Percentiles rank a stretch among this genome's conserved stretches.
Evolutionary conservation across 2,888 invertebrate genomes (phyloP).

Genomic region (Drosophila basisetae): DNA sequence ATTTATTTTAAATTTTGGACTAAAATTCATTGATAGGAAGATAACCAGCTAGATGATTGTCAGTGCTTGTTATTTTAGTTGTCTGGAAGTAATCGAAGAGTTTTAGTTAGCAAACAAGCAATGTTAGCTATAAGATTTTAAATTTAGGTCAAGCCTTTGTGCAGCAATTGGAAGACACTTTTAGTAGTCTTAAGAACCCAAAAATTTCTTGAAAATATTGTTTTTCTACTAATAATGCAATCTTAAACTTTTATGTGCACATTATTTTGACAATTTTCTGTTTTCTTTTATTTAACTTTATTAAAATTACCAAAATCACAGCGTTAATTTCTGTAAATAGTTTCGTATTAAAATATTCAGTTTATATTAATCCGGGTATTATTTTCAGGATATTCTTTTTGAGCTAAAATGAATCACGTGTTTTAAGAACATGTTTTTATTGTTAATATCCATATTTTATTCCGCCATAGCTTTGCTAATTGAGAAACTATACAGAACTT

Average conservation of each 20-base stretch:
- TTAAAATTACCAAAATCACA: background rate
- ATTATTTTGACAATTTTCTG: too few relatives aligned
- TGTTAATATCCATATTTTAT: background rate
- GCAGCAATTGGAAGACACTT: background rate
- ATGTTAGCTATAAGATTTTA: background rate
- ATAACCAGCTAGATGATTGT: background rate
- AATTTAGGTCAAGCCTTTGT: background rate
- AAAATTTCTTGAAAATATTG: background rate
- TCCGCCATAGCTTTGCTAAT: slow-evolving; percentile 9
- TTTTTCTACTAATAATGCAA: background rate
- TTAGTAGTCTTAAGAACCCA: background rate
- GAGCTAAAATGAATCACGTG: background rate
- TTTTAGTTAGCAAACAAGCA: slow-evolving; percentile 6
- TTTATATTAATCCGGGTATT: background rate
- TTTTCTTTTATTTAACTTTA: background rate
- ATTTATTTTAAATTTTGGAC: background rate
- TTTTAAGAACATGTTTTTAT: background rate
- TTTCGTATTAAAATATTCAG: background rate
- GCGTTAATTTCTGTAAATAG: background rate
- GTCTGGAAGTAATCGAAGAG: slow-evolving; percentile 22
- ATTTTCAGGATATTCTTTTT: background rate
- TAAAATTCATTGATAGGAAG: background rate
- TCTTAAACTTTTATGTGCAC: background rate
- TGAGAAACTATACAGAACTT: slow-evolving; percentile 9
- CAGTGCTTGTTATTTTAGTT: slow-evolving; percentile 20